Percentiles rank a stretch among this genome's conserved stretches.
Evolutionary conservation across 2,888 invertebrate species (phyloP).

Genomic region (Hymenopus coronatus): DNA sequence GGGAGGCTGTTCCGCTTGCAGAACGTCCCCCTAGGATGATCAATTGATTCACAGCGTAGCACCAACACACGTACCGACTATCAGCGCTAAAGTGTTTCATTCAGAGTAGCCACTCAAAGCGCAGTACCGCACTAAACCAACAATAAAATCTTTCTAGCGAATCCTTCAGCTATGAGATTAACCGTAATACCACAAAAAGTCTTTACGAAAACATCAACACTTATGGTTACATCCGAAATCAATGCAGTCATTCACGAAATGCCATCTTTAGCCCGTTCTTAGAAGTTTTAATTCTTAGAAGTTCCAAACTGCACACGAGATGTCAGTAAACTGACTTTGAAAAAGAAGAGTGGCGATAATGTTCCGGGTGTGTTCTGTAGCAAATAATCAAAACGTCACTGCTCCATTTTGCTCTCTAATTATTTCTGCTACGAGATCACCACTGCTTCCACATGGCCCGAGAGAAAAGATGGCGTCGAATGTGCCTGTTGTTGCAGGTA

Average conservation of each 20-base stretch:
- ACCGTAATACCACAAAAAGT: background rate
- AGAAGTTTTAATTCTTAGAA: background rate
- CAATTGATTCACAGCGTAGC: background rate
- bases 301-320: background rate
- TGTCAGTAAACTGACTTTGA: background rate
- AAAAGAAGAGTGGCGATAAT: background rate
- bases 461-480: constrained; percentile 32
- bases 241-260: background rate
- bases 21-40: constrained; percentile 4
- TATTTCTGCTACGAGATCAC: background rate
- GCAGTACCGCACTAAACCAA: background rate
- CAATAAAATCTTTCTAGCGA: background rate
- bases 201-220: background rate
- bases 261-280: background rate
- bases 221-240: background rate
- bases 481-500: constrained; percentile 34
- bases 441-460: constrained; percentile 27
- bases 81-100: background rate
- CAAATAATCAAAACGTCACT: background rate
- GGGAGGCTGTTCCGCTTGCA: constrained; percentile 11
- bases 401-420: background rate
- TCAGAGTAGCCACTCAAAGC: background rate
- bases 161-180: background rate
- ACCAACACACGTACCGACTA: background rate
- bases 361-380: background rate